Evolutionary conservation across 2,888 invertebrate genomes (phyloP).

Genomic region (Drosophila paracracens): DNA sequence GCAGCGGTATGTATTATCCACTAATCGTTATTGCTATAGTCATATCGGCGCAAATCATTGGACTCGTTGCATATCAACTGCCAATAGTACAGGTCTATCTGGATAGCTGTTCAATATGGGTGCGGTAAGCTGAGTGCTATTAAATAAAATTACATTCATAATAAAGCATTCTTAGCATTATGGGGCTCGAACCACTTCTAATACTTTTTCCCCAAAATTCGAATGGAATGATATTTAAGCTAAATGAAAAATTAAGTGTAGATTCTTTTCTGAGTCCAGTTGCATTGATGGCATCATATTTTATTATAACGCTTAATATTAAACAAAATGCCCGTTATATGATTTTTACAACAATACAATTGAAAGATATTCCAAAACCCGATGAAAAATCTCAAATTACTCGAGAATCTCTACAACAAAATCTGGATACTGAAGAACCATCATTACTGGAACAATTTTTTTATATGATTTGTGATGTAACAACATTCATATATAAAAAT

Average conservation of each 20-base stretch:
- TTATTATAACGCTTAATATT: slow-evolving; percentile 89
- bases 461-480: slow-evolving; percentile 87
- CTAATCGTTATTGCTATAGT: slow-evolving; percentile 29
- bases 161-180: slow-evolving; percentile 87
- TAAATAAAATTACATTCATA: not conserved
- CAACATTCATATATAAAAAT: slow-evolving; percentile 90
- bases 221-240: slow-evolving; percentile 86
- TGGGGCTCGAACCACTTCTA: slow-evolving; percentile 88
- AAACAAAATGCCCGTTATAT: slow-evolving; percentile 29
- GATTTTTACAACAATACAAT: slow-evolving; percentile 23
- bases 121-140: slow-evolving; percentile 42
- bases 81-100: slow-evolving; percentile 31
- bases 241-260: slow-evolving; percentile 87
- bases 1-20: slow-evolving; percentile 25
- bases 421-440: slow-evolving; percentile 23
- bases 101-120: slow-evolving; percentile 42
- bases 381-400: not conserved
- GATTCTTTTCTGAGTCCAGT: slow-evolving; percentile 92
- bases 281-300: slow-evolving; percentile 92
- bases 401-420: slow-evolving; percentile 2
- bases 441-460: slow-evolving; percentile 87
- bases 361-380: slow-evolving; percentile 45
- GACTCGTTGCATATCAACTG: slow-evolving; percentile 50
- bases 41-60: slow-evolving; percentile 44
- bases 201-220: slow-evolving; percentile 32